Evolutionary conservation across 1,140 invertebrate species (phyloP).

Genomic region (Telenomus remus): DNA sequence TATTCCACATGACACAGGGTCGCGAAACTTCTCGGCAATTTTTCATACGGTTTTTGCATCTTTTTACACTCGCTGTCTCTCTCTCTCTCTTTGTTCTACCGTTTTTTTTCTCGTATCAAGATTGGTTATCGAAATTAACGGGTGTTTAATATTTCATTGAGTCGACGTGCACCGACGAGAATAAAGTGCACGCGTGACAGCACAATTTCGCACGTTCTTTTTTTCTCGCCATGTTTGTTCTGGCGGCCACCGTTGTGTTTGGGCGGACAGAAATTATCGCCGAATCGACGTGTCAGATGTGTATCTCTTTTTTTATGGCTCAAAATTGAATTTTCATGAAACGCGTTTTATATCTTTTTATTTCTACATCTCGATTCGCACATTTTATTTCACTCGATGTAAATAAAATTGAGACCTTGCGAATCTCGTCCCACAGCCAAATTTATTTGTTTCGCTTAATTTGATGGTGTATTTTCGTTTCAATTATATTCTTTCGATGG

Average conservation of each 20-base stretch:
- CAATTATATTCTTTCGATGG: too few species aligned
- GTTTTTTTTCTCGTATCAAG: too few species aligned
- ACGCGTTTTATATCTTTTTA: slow-evolving; percentile 8
- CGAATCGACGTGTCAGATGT: slow-evolving; percentile 12
- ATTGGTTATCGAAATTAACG: too few species aligned
- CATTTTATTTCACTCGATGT: slow-evolving; percentile 4
- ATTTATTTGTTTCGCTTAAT: too few species aligned
- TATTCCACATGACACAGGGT: slow-evolving; percentile 1
- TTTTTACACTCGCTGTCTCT: too few species aligned
- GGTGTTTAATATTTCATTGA: slow-evolving; percentile 24
- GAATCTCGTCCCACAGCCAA: too few species aligned
- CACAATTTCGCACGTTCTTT: slow-evolving; percentile 8
- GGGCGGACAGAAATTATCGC: slow-evolving; percentile 17
- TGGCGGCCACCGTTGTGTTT: not conserved
- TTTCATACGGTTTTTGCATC: too few species aligned
- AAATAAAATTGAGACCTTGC: too few species aligned
- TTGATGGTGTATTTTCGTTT: not conserved
- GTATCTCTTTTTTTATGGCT: slow-evolving; percentile 26
- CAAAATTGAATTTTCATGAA: slow-evolving; percentile 42
- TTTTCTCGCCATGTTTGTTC: not conserved
- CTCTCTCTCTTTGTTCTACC: too few species aligned
- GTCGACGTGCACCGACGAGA: slow-evolving; percentile 17
- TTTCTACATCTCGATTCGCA: not conserved
- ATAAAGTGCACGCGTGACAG: slow-evolving; percentile 20
- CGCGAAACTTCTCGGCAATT: too few species aligned